Evolutionary conservation across 2,113 vertebrate genomes (phyloP), one percentile per base, ranked within the genome.

Genomic region (Indicator maculatus): DNA sequence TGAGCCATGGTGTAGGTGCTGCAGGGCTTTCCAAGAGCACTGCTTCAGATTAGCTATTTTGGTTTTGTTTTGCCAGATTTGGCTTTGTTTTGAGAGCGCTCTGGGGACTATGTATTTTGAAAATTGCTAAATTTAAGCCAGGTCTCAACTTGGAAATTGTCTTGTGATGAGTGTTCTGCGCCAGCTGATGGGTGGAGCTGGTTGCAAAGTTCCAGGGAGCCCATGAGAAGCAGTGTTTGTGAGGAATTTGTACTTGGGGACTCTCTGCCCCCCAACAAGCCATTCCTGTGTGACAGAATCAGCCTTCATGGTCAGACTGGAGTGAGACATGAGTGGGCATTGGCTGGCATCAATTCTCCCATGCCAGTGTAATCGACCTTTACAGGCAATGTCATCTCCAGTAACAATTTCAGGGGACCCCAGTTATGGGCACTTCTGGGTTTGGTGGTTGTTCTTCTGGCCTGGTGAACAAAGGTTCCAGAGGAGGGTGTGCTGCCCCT

Each of bases 1-100:
- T 30, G 24, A 50, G 41, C 53, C 8, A 0, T 1, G 36, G 1
- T 10, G 39, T 4, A 11, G 61, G 2, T 23, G 33, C 66, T 0
- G 0, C 0, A 0, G 24, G 36, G 20, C 5, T 1, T 52, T 47
- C 39, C n/a, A 20, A 60, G 56, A 27, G 12, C 15, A 27, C 15
- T 66, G 24, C 9, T 33, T 56, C 30, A 20, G 50, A 58, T 28
- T 19, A 53, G 21, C 56, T 1, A 7, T 2, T 74, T 74, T 6
- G 67, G 31, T 12, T 15, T 65, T 39, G 16, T 58, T 77, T 26
- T 83, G 33, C 52, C 36, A 26, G 6, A 24, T 63, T 87, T 66
- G 18, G 2, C 12, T 9, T 18, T 30, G 16, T 70, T 80, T 61
- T 74, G 60, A 65, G n/a, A 61, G 53, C 24, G 38, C 6, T 1